A percentile compares a stretch with the other conserved stretches of the same genome.
Conservation (phyloP, 2,888 invertebrate genomes). For the Leucophora obtusa region DNA sequence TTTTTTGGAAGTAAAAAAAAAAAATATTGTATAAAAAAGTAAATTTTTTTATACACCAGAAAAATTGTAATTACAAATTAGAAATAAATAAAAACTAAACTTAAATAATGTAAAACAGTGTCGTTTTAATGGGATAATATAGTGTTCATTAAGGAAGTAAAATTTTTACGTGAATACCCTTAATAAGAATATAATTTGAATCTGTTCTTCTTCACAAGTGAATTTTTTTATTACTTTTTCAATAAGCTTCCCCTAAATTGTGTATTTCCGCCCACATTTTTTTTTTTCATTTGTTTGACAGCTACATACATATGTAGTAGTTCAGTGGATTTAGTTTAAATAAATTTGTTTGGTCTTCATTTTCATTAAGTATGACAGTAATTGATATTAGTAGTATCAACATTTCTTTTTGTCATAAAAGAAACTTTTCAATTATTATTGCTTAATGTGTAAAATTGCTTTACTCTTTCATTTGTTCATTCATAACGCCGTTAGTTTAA, state of each 20-base stretch:
- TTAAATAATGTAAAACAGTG: no score
- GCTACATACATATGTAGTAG: conserved; percentile 1
- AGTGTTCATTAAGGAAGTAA: no score
- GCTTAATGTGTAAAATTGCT: not conserved
- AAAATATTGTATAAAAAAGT: no score
- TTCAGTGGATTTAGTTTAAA: conserved; percentile 31
- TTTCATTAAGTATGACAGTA: conserved; percentile 60
- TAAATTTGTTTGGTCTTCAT: conserved; percentile 59
- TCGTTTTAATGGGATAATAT: no score
- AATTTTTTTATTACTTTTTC: conserved; percentile 4
- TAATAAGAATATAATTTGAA: no score
- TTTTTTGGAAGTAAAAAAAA: no score
- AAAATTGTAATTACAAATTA: no score
- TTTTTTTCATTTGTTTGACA: conserved; percentile 11
- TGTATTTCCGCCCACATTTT: conserved; percentile 35
- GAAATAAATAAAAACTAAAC: no score
- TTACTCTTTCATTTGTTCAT: not conserved
- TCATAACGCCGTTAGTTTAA: not conserved
- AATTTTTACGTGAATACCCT: no score
- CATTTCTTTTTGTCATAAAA: conserved; percentile 29
- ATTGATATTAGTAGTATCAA: conserved; percentile 52
- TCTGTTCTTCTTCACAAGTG: not conserved
- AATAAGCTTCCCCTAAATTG: conserved; percentile 25
- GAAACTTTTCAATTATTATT: not conserved
- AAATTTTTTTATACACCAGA: no score